Evolutionary conservation across 2,113 vertebrate genomes (phyloP).

Genomic region (Serilophus lunatus): DNA sequence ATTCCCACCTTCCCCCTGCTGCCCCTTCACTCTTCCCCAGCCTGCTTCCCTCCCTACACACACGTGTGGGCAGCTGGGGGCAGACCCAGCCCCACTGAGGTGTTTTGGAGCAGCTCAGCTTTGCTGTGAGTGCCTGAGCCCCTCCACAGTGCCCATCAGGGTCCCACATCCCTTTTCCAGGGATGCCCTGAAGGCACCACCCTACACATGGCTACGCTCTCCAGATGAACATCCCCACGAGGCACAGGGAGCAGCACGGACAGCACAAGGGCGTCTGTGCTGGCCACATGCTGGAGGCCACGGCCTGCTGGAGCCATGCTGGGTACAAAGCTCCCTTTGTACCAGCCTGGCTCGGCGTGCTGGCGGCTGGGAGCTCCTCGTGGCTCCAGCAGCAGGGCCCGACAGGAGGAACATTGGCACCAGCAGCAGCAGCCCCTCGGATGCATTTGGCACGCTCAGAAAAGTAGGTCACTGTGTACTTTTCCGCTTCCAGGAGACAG

Average conservation of each 20-base stretch:
- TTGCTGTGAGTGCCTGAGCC: not conserved
- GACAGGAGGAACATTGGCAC: not conserved
- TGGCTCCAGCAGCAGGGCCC: not conserved
- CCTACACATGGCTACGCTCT: no score
- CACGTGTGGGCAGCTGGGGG: not conserved
- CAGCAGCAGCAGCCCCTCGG: not conserved
- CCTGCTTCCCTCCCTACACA: not conserved
- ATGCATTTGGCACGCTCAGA: not conserved
- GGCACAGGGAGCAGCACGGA: not conserved
- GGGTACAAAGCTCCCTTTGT: conserved; percentile 16
- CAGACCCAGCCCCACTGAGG: not conserved
- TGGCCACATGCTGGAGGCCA: not conserved
- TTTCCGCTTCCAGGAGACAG: not conserved
- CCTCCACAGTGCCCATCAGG: rapidly evolving
- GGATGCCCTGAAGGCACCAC: not conserved
- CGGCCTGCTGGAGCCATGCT: not conserved
- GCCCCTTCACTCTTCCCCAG: not conserved
- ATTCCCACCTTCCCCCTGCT: not conserved
- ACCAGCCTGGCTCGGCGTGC: rapidly evolving
- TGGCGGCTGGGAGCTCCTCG: rapidly evolving
- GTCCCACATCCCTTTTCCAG: not conserved
- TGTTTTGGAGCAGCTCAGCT: not conserved
- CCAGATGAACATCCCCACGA: not conserved
- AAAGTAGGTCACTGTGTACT: conserved; percentile 61
- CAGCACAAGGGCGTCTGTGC: not conserved